Conservation (phyloP, 2,888 invertebrate species). For the Esperia sulphurella region DNA sequence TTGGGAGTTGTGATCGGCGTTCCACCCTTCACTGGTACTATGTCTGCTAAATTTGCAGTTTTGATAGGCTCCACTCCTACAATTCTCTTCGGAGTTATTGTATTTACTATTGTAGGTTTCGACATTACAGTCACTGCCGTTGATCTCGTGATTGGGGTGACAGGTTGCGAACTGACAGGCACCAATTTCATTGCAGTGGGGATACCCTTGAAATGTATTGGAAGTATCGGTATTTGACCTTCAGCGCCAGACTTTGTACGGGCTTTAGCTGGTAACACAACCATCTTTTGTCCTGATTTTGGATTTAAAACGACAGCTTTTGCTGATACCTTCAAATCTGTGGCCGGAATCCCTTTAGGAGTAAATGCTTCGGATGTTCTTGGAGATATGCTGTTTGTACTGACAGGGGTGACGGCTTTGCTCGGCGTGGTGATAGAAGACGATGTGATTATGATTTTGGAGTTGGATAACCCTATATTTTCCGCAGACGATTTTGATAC, state of each 20-base stretch:
- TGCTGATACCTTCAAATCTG: constrained; percentile 71
- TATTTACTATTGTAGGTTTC: constrained; percentile 42
- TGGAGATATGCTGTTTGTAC: constrained; percentile 46
- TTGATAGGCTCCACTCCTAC: constrained; percentile 42
- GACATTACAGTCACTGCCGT: constrained; percentile 52
- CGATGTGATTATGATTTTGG: constrained; percentile 61
- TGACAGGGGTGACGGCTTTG: constrained; percentile 40
- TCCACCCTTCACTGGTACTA: constrained; percentile 65
- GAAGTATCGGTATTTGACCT: constrained; percentile 57
- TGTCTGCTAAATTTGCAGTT: constrained; percentile 70
- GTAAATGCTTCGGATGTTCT: constrained; percentile 57
- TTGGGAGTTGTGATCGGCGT: constrained; percentile 58
- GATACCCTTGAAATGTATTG: constrained; percentile 61
- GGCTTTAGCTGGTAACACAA: constrained; percentile 67
- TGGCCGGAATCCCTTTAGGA: constrained; percentile 69
- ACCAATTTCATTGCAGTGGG: constrained; percentile 70
- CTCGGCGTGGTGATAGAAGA: constrained; percentile 44
- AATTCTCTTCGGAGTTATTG: constrained; percentile 11
- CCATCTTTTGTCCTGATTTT: constrained; percentile 74
- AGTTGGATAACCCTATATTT: constrained; percentile 42
- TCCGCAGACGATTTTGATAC: constrained; percentile 63
- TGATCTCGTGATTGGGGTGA: constrained; percentile 37
- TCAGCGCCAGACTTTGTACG: constrained; percentile 57
- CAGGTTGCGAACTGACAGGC: constrained; percentile 60
- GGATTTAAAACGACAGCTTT: constrained; percentile 72